Conservation (phyloP, 1,140 invertebrate species). For the Leptopilina boulardi region DNA sequence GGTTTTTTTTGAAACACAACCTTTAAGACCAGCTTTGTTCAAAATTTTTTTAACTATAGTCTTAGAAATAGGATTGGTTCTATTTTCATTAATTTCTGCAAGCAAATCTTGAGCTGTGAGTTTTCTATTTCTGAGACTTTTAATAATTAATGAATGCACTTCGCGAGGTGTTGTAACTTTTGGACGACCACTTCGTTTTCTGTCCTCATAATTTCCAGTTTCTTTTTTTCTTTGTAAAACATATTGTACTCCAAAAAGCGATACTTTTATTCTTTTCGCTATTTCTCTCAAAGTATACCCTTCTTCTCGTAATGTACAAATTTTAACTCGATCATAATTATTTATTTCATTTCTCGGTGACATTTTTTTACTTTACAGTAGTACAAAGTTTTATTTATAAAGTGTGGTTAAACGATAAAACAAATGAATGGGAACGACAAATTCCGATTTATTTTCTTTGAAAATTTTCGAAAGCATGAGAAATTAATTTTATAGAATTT, state of each 20-base stretch:
- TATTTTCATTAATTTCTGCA: slow-evolving; percentile 16
- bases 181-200: background rate
- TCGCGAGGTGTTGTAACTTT: background rate
- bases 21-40: background rate
- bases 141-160: background rate
- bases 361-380: background rate
- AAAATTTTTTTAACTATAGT: background rate
- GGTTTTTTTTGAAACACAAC: slow-evolving; percentile 36
- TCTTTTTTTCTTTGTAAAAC: background rate
- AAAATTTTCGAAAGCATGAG: too few species aligned
- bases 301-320: background rate
- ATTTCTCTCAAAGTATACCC: background rate
- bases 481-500: too few species aligned
- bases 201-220: background rate
- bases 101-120: background rate
- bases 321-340: background rate
- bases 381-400: too few species aligned
- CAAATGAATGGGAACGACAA: too few species aligned
- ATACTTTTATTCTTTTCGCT: background rate
- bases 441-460: too few species aligned
- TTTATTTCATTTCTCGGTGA: background rate
- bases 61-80: slow-evolving; percentile 4
- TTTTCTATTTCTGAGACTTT: slow-evolving; percentile 14
- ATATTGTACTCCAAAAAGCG: background rate
- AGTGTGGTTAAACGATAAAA: too few species aligned